These are phyloP conservation scores for Koerneria pararmatus DNA, from an alignment of 2,888 invertebrate genomes.

Conservation along the genomic window DNA sequence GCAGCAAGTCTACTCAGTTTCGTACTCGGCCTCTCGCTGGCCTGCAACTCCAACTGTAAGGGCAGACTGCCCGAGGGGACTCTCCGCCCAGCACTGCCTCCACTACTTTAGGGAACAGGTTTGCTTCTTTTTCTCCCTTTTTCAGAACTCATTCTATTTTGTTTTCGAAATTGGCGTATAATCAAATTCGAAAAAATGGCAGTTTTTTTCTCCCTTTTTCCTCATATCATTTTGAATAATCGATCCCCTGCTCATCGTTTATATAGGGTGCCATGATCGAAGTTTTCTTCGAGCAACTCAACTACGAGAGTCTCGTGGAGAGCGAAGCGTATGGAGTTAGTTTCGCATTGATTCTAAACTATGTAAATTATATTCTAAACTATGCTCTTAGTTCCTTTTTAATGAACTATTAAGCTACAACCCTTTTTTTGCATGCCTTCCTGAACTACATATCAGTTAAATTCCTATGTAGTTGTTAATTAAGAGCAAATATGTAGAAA, in stretches of 20 bases:
- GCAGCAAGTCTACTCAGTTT: constrained; percentile 52
- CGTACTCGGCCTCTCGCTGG: constrained; percentile 49
- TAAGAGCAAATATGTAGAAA: no score
- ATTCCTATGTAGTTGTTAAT: no score
- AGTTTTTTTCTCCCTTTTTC: neutral
- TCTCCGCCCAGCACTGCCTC: constrained; percentile 44
- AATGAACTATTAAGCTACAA: no score
- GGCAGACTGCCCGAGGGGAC: constrained; percentile 45
- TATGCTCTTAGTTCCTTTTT: no score
- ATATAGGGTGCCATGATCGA: constrained; percentile 46
- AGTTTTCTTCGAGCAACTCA: constrained; percentile 56
- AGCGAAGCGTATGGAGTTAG: constrained; percentile 53
- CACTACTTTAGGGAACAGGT: constrained; percentile 41
- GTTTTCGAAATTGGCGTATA: no score
- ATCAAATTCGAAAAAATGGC: neutral
- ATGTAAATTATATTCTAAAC: neutral
- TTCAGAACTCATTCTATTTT: neutral
- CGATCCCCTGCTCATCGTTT: neutral
- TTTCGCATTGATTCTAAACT: neutral
- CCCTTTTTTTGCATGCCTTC: no score
- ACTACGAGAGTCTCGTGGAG: constrained; percentile 52
- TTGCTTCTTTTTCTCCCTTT: neutral
- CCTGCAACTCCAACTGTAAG: constrained; percentile 36
- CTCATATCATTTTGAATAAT: neutral
- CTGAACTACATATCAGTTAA: no score